Percentiles rank a stretch among this genome's conserved stretches.
These are phyloP conservation scores for Holothuria scabra DNA, from an alignment of 53 echinoderm and acorn worm genomes.

Conservation along the genomic window DNA sequence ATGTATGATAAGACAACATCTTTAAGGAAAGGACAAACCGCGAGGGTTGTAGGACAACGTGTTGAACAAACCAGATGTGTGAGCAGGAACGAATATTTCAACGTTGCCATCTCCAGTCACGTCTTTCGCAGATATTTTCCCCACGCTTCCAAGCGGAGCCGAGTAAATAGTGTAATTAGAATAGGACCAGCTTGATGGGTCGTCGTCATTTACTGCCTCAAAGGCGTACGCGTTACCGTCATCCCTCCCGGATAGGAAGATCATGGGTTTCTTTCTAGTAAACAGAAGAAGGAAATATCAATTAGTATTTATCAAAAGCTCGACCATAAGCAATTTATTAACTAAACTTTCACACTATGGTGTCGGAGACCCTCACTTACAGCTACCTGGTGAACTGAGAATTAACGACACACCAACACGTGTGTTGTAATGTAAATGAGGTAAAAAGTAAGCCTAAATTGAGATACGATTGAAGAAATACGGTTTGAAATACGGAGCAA, in stretches of 20 bases:
- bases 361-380: no score
- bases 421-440: no score
- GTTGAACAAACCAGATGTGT: conserved; percentile 44
- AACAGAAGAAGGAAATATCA: neutral
- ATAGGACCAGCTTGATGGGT: conserved; percentile 56
- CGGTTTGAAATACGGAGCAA: no score
- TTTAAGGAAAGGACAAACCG: no score
- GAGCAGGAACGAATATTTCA: conserved; percentile 59
- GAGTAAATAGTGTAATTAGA: conserved; percentile 33
- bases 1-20: no score
- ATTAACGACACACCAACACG: no score
- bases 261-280: conserved; percentile 49
- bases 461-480: no score
- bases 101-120: conserved; percentile 47
- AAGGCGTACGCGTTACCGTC: conserved; percentile 60
- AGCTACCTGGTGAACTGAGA: no score
- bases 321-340: no score
- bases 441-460: no score
- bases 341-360: no score
- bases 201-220: conserved; percentile 50
- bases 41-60: neutral
- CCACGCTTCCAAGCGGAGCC: conserved; percentile 29
- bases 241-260: conserved; percentile 52
- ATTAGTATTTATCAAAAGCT: no score
- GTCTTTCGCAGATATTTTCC: conserved; percentile 51